Percentiles rank a stretch among this genome's conserved stretches.
Evolutionary conservation across 2,888 invertebrate genomes (phyloP).

Genomic region (Lagria hirta): DNA sequence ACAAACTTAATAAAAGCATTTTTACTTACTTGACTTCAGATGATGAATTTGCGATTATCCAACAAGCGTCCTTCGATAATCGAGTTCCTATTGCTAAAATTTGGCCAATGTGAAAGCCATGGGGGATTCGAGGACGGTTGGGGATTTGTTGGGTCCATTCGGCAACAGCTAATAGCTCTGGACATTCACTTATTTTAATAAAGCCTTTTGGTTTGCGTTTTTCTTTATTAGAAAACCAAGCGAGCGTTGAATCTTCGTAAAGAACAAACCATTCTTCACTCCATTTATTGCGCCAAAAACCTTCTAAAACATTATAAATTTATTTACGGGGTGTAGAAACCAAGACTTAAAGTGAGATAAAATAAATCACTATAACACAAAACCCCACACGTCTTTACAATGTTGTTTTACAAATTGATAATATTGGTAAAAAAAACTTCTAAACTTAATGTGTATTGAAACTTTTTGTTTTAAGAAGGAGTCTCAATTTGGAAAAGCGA

Average conservation of each 20-base stretch:
- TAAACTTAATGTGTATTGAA: too few relatives aligned
- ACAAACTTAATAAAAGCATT: too few relatives aligned
- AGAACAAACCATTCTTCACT: conserved; percentile 82
- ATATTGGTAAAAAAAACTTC: too few relatives aligned
- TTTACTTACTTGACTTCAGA: conserved; percentile 77
- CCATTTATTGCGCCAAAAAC: conserved; percentile 80
- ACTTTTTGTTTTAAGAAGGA: too few relatives aligned
- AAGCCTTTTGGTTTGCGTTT: conserved; percentile 55
- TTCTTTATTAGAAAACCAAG: conserved; percentile 76
- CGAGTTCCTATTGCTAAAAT: conserved; percentile 75
- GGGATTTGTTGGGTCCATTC: conserved; percentile 80
- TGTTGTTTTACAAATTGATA: too few relatives aligned
- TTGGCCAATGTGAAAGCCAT: conserved; percentile 69
- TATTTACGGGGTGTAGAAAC: neutral
- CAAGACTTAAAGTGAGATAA: too few relatives aligned
- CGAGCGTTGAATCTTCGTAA: conserved; percentile 82
- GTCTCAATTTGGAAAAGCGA: too few relatives aligned
- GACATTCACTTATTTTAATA: conserved; percentile 72
- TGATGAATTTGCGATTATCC: conserved; percentile 79
- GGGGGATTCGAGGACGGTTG: conserved; percentile 69
- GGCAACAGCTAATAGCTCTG: conserved; percentile 78
- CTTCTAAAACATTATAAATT: conserved; percentile 65
- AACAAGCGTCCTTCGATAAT: conserved; percentile 69
- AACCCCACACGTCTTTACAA: too few relatives aligned
- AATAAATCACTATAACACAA: too few relatives aligned